These are phyloP conservation scores for Drosophila pectinifera DNA, from an alignment of 1,140 invertebrate species.

Conservation along the genomic window DNA sequence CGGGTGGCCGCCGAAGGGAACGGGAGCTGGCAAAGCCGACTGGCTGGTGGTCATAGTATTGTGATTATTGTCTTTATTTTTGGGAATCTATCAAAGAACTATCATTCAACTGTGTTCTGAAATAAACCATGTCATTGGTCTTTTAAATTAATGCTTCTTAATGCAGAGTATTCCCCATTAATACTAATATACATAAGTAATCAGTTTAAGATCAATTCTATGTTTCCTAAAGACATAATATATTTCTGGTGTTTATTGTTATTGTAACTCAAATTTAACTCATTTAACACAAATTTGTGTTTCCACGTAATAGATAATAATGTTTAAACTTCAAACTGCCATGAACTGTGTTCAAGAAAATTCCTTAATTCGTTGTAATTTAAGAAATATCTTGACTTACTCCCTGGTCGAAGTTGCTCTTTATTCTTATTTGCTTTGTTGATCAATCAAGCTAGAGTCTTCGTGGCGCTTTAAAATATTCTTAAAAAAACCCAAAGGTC, in stretches of 20 bases:
- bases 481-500: background rate
- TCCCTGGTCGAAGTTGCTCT: no score
- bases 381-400: background rate
- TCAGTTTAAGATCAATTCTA: background rate
- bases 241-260: no score
- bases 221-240: no score
- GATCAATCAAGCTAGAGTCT: no score
- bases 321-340: background rate
- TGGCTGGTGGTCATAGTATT: conserved; percentile 6
- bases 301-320: background rate
- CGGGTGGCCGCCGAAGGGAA: background rate
- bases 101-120: background rate
- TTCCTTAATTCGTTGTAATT: no score
- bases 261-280: background rate
- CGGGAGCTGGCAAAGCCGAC: conserved; percentile 11
- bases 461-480: background rate
- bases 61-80: conserved; percentile 6
- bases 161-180: no score
- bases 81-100: background rate
- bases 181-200: no score
- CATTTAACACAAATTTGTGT: background rate
- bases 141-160: background rate
- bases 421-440: no score
- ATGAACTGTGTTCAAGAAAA: no score
- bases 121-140: background rate